Evolutionary conservation across 2,797 vertebrate species (phyloP).

Genomic region (Microhierax caerulescens): DNA sequence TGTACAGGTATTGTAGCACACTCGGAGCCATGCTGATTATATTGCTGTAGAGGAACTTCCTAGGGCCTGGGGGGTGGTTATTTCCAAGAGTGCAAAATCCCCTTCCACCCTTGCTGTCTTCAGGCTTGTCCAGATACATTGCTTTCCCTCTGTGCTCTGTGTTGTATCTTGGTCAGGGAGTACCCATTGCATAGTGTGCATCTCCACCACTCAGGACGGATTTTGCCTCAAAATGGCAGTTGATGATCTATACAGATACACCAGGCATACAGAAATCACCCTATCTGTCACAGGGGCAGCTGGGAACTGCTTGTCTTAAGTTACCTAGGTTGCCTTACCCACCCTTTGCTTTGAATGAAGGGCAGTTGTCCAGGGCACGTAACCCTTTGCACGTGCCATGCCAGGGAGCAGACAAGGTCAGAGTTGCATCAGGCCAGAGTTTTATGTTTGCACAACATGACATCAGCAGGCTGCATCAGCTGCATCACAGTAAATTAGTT

Average conservation of each 20-base stretch:
- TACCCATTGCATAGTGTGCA: too few species aligned
- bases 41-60: neutral
- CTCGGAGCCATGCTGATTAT: neutral
- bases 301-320: neutral
- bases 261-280: neutral
- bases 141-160: neutral
- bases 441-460: neutral
- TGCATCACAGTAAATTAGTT: rapidly evolving
- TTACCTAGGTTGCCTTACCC: neutral
- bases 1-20: rapidly evolving
- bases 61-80: neutral
- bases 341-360: neutral
- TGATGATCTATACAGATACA: rapidly evolving
- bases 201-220: rapidly evolving
- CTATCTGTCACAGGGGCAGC: neutral
- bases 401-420: neutral
- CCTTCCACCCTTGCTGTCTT: neutral
- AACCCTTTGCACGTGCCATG: neutral
- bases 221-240: neutral
- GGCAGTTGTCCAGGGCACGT: neutral
- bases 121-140: neutral
- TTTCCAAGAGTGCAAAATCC: neutral
- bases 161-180: neutral
- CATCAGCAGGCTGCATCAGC: neutral
- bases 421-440: neutral